Evolutionary conservation across 2,113 vertebrate genomes (phyloP).

Genomic region (Mirza zaza): DNA sequence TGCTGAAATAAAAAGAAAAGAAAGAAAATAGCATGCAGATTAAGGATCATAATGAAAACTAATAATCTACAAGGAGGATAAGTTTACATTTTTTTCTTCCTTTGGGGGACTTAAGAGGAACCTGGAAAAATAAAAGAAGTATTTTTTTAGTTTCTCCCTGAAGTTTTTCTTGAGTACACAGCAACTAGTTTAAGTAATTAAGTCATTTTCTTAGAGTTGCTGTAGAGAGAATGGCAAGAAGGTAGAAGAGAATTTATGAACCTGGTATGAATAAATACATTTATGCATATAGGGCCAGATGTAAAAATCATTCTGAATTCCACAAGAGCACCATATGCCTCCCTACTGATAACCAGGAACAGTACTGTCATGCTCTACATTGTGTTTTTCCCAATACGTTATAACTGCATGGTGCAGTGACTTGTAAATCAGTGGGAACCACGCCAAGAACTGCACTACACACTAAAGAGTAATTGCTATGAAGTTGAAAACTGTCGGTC

Average conservation of each 20-base stretch:
- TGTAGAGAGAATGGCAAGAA: neutral
- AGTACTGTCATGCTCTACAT: too few species aligned
- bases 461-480: neutral
- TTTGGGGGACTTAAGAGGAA: too few species aligned
- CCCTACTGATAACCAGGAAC: neutral
- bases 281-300: neutral
- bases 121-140: neutral
- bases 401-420: neutral
- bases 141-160: slow-evolving; percentile 22
- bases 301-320: neutral
- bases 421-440: neutral
- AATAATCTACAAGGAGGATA: too few species aligned
- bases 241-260: neutral
- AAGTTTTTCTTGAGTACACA: slow-evolving; percentile 12
- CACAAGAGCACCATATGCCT: neutral
- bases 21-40: too few species aligned
- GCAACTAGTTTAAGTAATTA: slow-evolving; percentile 56
- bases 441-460: neutral
- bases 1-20: too few species aligned
- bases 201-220: slow-evolving; percentile 30
- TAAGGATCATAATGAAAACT: too few species aligned
- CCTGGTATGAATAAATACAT: slow-evolving; percentile 10
- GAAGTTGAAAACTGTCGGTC: neutral
- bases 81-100: too few species aligned
- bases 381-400: neutral